These are phyloP conservation scores for Hyposoter dolosus DNA, from an alignment of 2,888 invertebrate genomes.

Conservation along the genomic window DNA sequence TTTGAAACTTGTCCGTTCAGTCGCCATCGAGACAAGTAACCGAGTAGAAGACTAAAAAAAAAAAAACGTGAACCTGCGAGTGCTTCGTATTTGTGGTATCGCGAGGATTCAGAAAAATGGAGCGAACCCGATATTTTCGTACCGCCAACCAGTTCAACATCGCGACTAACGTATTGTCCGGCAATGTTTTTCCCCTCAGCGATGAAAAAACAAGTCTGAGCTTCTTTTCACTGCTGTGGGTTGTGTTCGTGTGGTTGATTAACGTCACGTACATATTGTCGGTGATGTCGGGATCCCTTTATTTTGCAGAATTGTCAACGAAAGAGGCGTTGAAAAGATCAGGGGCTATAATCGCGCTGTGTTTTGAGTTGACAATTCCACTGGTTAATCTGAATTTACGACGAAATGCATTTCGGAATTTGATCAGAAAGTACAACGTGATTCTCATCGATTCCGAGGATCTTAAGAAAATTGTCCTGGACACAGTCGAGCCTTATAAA, in stretches of 20 bases:
- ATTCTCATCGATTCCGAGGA: conserved; percentile 57
- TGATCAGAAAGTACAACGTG: conserved; percentile 70
- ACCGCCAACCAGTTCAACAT: conserved; percentile 69
- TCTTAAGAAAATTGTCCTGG: conserved; percentile 40
- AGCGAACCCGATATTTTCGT: conserved; percentile 61
- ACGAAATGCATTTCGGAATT: conserved; percentile 51
- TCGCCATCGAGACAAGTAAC: conserved; percentile 23
- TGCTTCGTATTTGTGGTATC: not conserved
- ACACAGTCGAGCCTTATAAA: conserved; percentile 65
- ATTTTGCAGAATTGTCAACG: conserved; percentile 56
- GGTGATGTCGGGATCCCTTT: conserved; percentile 44
- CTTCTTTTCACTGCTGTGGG: not conserved
- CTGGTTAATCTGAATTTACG: conserved; percentile 66
- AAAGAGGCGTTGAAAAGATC: conserved; percentile 66
- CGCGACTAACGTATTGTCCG: conserved; percentile 69
- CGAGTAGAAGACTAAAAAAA: not conserved
- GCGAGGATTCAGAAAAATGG: conserved; percentile 5
- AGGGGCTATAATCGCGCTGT: conserved; percentile 61
- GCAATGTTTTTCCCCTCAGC: conserved; percentile 71
- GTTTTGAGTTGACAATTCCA: conserved; percentile 65
- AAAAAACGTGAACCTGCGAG: conserved; percentile 24
- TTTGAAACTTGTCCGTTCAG: conserved; percentile 15
- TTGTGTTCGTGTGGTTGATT: not conserved
- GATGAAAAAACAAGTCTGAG: conserved; percentile 29
- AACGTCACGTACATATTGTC: conserved; percentile 51